Percentiles rank a stretch among this genome's conserved stretches.
These are phyloP conservation scores for Nycticorax nycticorax DNA, from an alignment of 2,113 vertebrate species.

Conservation along the genomic window DNA sequence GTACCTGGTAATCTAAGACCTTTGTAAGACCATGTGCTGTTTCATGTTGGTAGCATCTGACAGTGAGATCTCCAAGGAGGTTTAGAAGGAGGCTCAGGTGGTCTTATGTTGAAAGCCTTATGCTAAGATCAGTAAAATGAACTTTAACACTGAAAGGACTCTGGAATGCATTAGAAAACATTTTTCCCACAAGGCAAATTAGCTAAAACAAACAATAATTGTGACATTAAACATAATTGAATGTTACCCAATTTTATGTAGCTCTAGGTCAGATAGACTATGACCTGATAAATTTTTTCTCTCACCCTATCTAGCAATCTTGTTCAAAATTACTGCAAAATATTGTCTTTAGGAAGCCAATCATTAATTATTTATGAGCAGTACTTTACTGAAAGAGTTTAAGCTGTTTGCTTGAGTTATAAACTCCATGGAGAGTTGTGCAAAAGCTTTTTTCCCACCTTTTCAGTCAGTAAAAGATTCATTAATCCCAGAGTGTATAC, in stretches of 20 bases:
- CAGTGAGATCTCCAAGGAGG: neutral
- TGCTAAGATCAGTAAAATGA: constrained; percentile 65
- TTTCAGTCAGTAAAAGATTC: neutral
- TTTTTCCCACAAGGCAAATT: constrained; percentile 66
- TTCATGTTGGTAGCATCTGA: neutral
- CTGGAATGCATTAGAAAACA: constrained; percentile 69
- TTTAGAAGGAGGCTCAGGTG: neutral
- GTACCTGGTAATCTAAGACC: neutral
- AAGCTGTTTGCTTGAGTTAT: constrained; percentile 9
- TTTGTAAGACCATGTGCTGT: neutral
- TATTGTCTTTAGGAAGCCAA: constrained; percentile 51
- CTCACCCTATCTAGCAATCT: constrained; percentile 19
- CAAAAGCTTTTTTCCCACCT: constrained; percentile 47
- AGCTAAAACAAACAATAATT: constrained; percentile 73
- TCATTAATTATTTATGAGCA: constrained; percentile 62
- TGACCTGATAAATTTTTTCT: constrained; percentile 45
- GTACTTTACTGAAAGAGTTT: neutral
- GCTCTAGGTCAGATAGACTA: constrained; percentile 58
- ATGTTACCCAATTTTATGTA: constrained; percentile 59
- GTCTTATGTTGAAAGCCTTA: constrained; percentile 51
- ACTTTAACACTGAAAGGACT: constrained; percentile 55
- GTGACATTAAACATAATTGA: constrained; percentile 66
- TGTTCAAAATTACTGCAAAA: constrained; percentile 56
- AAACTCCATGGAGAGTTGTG: neutral
- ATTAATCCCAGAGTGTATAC: neutral